Evolutionary conservation across 1,140 invertebrate species (phyloP).

Genomic region (Gonatopus flavifemur): DNA sequence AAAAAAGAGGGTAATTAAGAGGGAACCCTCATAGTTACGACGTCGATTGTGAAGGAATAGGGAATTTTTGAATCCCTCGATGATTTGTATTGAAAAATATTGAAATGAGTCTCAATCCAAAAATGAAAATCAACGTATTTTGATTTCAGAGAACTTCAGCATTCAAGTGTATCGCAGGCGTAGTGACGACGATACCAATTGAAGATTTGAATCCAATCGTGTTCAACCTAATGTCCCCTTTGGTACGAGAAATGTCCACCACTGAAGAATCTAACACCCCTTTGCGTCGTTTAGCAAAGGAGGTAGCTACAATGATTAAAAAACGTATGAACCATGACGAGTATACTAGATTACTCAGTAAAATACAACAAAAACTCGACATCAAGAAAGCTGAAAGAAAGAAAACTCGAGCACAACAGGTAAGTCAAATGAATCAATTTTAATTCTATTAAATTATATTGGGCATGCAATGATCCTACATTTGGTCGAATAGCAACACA

Average conservation of each 20-base stretch:
- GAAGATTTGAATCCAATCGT: conserved; percentile 60
- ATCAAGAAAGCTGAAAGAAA: conserved; percentile 69
- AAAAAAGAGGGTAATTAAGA: too few species aligned
- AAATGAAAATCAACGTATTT: conserved; percentile 6
- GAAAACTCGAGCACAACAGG: conserved; percentile 61
- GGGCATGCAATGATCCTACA: too few species aligned
- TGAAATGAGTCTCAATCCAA: too few species aligned
- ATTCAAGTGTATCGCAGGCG: conserved; percentile 74
- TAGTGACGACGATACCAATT: conserved; percentile 62
- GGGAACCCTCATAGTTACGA: conserved; percentile 9
- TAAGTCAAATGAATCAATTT: conserved; percentile 40
- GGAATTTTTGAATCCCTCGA: too few species aligned
- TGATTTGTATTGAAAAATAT: too few species aligned
- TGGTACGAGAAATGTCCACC: conserved; percentile 70
- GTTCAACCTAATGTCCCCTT: conserved; percentile 63
- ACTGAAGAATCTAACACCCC: conserved; percentile 61
- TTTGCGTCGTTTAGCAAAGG: conserved; percentile 64
- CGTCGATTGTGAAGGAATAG: too few species aligned
- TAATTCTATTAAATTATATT: conserved; percentile 1
- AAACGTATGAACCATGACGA: conserved; percentile 66
- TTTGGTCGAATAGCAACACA: too few species aligned
- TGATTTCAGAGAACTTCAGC: conserved; percentile 63
- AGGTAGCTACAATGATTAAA: conserved; percentile 68
- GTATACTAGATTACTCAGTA: conserved; percentile 64
- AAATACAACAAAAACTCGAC: conserved; percentile 63